Evolutionary conservation across 2,888 invertebrate species (phyloP), one percentile per base, ranked within the genome.

Genomic region (Dynastes maya): DNA sequence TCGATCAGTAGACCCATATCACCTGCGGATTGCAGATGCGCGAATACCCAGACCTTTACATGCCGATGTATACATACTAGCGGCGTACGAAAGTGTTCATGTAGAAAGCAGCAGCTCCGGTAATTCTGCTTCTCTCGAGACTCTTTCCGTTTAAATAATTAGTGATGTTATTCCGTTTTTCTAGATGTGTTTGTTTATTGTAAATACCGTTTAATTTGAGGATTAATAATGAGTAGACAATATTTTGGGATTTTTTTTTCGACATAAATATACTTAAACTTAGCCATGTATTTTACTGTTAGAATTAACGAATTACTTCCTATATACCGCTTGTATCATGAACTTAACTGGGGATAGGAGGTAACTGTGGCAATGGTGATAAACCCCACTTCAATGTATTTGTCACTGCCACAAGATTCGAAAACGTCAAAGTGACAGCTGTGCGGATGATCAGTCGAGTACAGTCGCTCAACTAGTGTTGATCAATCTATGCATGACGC

Each of bases 181-280:
- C 49, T 49, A 51, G 32, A 51, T 68, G 49, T 68, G 68, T 68
- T 68, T 68, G 68, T 68, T 68, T 68, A 49, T 68, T 51, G 68
- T 68, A 49, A 68, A 51, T 29, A 51, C 27, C 29, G 68, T 68
- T 68, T 68, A 22, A 27, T 51, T 49, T 51, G 51, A 68, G 51
- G 13, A 51, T 13, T 51, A 68, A 51, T 51, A 68, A 51, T 27
- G 22, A 49, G 16, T 13, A 16, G 27, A 68, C 5, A 29, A 27
- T 68, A 68, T 27, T 68, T 68, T 11, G 22, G 5, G 11, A 29
- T 63, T n/a, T n/a, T 29, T 32, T 37, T n/a, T 40, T 64, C 1
- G 8, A 45, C 45, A 45, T 9, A 11, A 5, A 45, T 8, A 45
- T 9, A 45, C 45, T 45, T 8, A 9, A 8, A 45, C 8, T 11